Conservation (phyloP, 2,888 invertebrate genomes). For the Acanthopleura granulata region DNA sequence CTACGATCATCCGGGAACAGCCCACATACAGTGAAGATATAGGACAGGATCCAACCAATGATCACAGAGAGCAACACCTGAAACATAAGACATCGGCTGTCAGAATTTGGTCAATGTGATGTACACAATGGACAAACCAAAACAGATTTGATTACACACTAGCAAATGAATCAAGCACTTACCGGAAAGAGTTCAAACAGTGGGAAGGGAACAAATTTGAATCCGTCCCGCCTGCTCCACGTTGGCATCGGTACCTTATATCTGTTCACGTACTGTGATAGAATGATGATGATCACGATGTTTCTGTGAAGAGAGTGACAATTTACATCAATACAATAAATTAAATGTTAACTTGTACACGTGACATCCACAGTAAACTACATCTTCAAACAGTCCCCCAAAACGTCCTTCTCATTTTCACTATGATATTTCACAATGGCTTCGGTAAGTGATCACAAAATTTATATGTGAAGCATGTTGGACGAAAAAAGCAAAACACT, state of each 20-base stretch:
- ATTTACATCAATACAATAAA: no score
- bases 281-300: slow-evolving; percentile 8
- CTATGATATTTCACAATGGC: no score
- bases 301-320: background rate
- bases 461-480: no score
- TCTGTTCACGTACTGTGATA: background rate
- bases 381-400: no score
- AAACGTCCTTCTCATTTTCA: no score
- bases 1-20: slow-evolving; percentile 67
- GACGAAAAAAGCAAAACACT: no score
- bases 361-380: no score
- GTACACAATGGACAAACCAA: no score
- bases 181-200: slow-evolving; percentile 11
- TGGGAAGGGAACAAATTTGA: background rate
- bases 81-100: background rate
- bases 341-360: no score
- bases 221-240: background rate
- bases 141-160: no score
- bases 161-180: background rate
- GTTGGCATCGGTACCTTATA: background rate
- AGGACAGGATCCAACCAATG: slow-evolving; percentile 54
- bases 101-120: no score
- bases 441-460: no score
- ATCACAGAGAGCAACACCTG: slow-evolving; percentile 56
- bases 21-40: slow-evolving; percentile 48